These are phyloP conservation scores for Climacteris rufus DNA, from an alignment of 2,113 vertebrate genomes.

Conservation along the genomic window DNA sequence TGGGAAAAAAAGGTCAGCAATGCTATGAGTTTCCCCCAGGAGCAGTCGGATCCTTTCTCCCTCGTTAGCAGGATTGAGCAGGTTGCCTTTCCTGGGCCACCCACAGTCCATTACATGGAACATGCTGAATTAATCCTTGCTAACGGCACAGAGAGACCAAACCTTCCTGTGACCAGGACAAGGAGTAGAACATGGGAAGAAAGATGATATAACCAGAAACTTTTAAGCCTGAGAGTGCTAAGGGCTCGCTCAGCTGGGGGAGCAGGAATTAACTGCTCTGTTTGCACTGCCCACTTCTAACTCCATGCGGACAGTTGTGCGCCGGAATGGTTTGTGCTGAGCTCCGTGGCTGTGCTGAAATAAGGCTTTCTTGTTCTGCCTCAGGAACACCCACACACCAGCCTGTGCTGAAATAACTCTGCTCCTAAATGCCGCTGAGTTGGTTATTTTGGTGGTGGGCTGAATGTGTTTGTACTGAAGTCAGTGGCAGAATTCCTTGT, in stretches of 20 bases:
- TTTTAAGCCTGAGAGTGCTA: background rate
- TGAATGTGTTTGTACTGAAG: background rate
- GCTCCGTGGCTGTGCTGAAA: background rate
- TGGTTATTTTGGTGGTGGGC: constrained; percentile 5
- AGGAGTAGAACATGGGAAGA: background rate
- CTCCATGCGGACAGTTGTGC: background rate
- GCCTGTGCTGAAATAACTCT: background rate
- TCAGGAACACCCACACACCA: constrained; percentile 2
- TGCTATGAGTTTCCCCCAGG: background rate
- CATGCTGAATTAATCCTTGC: background rate
- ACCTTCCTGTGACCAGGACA: background rate
- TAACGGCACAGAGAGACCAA: background rate
- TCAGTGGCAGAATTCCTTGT: background rate
- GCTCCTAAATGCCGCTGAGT: background rate
- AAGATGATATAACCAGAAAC: background rate
- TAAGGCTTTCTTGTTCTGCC: constrained; percentile 41
- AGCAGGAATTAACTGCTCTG: background rate
- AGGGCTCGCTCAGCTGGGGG: background rate
- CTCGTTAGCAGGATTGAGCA: background rate
- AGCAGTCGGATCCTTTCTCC: background rate
- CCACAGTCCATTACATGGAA: background rate
- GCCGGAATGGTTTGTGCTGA: background rate
- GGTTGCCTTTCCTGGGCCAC: background rate
- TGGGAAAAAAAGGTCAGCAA: background rate
- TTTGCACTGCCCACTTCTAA: background rate